Conservation (phyloP, 1,140 invertebrate genomes). For the Listronotus oregonensis region DNA sequence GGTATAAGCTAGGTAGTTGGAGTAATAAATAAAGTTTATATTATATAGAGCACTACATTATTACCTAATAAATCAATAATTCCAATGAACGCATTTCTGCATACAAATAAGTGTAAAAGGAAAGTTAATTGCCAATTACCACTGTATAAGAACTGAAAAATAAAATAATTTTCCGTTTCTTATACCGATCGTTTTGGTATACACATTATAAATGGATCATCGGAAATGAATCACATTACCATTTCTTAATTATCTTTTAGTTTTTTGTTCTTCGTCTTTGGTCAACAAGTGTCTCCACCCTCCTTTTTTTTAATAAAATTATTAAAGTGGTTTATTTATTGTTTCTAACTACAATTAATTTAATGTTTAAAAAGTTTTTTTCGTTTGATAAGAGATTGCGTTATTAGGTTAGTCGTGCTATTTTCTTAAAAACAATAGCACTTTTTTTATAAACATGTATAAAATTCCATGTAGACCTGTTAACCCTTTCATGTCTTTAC, state of each 20-base stretch:
- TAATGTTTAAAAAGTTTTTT: too few species aligned
- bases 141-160: conserved; percentile 39
- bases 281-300: conserved; percentile 6
- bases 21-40: conserved; percentile 37
- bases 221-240: conserved; percentile 34
- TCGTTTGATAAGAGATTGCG: too few species aligned
- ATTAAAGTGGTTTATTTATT: too few species aligned
- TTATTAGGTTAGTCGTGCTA: too few species aligned
- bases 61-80: conserved; percentile 43
- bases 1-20: conserved; percentile 27
- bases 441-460: too few species aligned
- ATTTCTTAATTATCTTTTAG: conserved; percentile 35
- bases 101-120: conserved; percentile 42
- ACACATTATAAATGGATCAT: conserved; percentile 29
- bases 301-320: neutral
- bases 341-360: too few species aligned
- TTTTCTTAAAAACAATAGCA: too few species aligned
- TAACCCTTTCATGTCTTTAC: too few species aligned
- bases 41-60: conserved; percentile 34
- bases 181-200: conserved; percentile 26
- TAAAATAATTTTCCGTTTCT: conserved; percentile 37
- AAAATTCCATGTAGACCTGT: too few species aligned
- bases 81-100: conserved; percentile 38
- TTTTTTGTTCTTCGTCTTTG: conserved; percentile 19
- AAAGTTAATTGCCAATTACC: conserved; percentile 41